Conservation (phyloP, 2,888 invertebrate genomes). For the Teleiodes luculella region DNA sequence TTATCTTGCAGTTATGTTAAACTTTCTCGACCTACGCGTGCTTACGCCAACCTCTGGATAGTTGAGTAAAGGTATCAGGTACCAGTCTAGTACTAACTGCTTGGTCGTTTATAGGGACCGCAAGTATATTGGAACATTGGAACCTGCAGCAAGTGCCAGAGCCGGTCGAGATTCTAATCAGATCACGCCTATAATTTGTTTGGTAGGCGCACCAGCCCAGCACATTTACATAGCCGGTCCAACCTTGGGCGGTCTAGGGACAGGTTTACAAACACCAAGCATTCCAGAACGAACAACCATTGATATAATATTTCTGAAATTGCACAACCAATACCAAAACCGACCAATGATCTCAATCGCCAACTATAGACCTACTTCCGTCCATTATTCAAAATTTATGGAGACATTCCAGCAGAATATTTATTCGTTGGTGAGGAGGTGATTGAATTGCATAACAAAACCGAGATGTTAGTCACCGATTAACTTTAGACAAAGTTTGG, state of each 20-base stretch:
- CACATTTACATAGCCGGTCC: constrained; percentile 7
- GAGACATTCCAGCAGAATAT: neutral
- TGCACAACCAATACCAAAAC: neutral
- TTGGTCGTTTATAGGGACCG: neutral
- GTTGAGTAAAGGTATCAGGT: neutral
- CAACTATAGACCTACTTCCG: neutral
- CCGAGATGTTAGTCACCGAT: neutral
- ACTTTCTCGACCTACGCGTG: neutral
- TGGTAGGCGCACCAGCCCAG: neutral
- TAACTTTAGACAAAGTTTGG: neutral
- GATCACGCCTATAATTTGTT: constrained; percentile 12
- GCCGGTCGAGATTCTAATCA: constrained; percentile 7
- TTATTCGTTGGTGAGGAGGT: neutral
- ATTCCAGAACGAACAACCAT: neutral
- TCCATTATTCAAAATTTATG: neutral
- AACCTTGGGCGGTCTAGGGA: constrained; percentile 10
- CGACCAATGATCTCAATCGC: neutral
- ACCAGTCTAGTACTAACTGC: too few relatives aligned
- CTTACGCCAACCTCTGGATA: neutral
- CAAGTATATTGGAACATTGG: neutral
- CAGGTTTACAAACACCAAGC: constrained; percentile 1
- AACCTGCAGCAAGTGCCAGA: neutral
- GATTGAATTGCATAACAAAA: constrained; percentile 2
- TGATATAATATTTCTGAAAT: neutral
- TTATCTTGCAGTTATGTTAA: neutral